Evolutionary conservation across 2,797 vertebrate species (phyloP), one percentile per base, ranked within the genome.

Genomic region (Mormyrus hasselquistii): DNA sequence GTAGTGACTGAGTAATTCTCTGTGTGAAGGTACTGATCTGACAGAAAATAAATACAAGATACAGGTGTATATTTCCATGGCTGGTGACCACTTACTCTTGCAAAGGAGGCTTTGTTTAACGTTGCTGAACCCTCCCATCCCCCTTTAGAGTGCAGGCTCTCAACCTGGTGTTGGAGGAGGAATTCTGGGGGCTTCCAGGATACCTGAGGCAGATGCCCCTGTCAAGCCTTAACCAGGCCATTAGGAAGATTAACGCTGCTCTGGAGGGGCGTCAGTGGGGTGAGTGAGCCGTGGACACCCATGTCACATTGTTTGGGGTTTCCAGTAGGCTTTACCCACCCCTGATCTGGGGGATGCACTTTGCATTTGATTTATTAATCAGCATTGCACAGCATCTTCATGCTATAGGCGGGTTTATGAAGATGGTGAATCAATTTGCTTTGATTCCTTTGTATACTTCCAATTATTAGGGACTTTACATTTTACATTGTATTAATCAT

Each of bases 151-250:
- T 85, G 49, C 88, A 14, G n/a, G 82, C 53, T 59, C 14, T 96
- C 53, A 41, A 93, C 16, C 57, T 41, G 7, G 94, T 96, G 86
- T 94, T 93, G 0, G 92, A 94, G 89, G 90, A 59, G 0, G 95
- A 96, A 92, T 96, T 94, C 90, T 91, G 92, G 55, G 92, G 92
- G 90, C 92, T 96, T 53, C 94, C 95, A 0, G 69, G 86, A 22
- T 95, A 95, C 92, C 90, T 96, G 92, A 95, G 90, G 88, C 93
- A 93, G 91, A 94, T 96, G 90, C 92, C 92, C 7, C 91, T 96
- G 69, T 0, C 76, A 89, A 94, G 82, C 91, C 94, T 96, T 76
- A 96, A 96, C 92, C 92, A 94, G 89, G 93, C 92, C 0, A 89
- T 96, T 88, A 53, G 90, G 69, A 94, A 90, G 90, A 95, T 96